Base-by-base conservation (phyloP, 2,888 invertebrate genomes). In the Nemotelus pantherinus region DNA sequence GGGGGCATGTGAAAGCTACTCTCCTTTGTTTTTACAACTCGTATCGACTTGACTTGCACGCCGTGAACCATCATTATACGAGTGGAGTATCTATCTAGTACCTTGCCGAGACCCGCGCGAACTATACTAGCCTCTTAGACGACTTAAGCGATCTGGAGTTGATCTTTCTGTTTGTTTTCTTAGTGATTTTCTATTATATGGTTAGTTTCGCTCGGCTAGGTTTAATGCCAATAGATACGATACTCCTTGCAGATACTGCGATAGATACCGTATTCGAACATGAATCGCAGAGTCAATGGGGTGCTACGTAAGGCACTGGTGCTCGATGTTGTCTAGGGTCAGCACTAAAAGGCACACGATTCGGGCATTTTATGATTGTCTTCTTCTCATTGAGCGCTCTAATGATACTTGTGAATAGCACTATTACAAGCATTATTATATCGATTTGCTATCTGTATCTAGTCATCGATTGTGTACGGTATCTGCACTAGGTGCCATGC, bases 341-440 rank as follows among this genome's bases (percentile, higher is more conserved):
- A 74, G 74, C 74, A 60, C 48, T 74, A 74, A 74, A 25, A 70
- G 70, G 55, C 44, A 74, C 74, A 74, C 74, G 74, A 74, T 74
- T 70, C 25, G 70, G 70, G 53, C 55, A 70, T 55, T 70, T 70
- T 74, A 60, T 74, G 60, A 74, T 74, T 63, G 74, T 74, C 74
- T 74, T 74, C 70, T 70, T 70, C 55, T 70, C 70, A 70, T 70
- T 70, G 70, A 53, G 70, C 70, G n/a, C 70, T 70, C 70, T 70
- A 70, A 70, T 70, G 70, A 70, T 70, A 70, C 70, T 70, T 70
- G 70, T 70, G 70, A 70, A 70, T 70, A 70, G 70, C 70, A 55
- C 47, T 55, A 70, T 70, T 70, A 70, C 70, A 70, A 70, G 70
- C 70, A 47, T 70, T 68, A 68, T 68, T 70, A 70, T 70, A 70